Evolutionary conservation across 2,888 invertebrate genomes (phyloP).

Genomic region (Rhamphomyia laevipes): DNA sequence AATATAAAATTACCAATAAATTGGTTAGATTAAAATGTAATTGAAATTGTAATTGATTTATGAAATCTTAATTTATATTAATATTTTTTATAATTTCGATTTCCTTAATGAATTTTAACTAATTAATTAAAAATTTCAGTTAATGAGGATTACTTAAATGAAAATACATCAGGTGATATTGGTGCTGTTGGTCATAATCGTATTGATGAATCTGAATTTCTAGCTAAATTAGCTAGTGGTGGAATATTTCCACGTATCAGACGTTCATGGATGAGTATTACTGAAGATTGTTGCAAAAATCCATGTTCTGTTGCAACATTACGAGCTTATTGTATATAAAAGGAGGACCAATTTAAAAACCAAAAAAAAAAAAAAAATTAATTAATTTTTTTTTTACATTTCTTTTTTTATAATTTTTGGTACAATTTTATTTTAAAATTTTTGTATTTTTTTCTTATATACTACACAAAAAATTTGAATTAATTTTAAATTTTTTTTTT

Average conservation of each 20-base stretch:
- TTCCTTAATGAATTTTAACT: no score
- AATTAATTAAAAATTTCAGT: not conserved
- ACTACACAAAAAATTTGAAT: no score
- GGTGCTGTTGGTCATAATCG: not conserved
- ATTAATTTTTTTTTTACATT: not conserved
- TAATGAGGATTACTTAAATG: not conserved
- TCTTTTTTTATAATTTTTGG: not conserved
- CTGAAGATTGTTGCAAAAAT: slow-evolving; percentile 9
- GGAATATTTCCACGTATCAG: slow-evolving; percentile 7
- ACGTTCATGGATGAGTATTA: slow-evolving; percentile 5
- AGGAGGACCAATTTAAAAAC: no score
- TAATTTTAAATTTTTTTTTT: no score
- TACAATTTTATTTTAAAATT: no score
- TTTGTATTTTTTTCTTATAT: no score
- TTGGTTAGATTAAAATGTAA: no score
- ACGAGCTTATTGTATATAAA: slow-evolving; percentile 4
- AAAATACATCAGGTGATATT: not conserved
- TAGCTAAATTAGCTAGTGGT: slow-evolving; percentile 3
- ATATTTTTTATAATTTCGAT: not conserved
- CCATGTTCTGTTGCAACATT: slow-evolving; percentile 5
- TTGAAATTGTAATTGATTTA: no score
- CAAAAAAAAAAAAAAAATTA: not conserved
- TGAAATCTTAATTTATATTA: no score
- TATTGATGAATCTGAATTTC: not conserved
- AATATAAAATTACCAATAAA: no score